A percentile compares a stretch with the other conserved stretches of the same genome.
Conservation (phyloP, 2,888 invertebrate genomes). For the Adela reaumurella region DNA sequence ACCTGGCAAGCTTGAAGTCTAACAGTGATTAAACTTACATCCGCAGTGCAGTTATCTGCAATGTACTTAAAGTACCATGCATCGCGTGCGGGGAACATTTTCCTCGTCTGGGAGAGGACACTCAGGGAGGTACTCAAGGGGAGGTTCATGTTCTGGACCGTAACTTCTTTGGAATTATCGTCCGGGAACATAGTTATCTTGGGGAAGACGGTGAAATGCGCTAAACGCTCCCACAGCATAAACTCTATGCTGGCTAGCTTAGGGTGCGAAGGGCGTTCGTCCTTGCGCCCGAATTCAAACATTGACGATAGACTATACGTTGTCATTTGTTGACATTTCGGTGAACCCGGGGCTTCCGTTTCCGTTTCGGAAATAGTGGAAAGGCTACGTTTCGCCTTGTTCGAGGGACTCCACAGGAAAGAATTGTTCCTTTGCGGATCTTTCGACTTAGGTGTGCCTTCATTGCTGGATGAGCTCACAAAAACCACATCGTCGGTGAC, state of each 20-base stretch:
- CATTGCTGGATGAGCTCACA: constrained; percentile 1
- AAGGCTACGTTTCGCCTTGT: constrained; percentile 16
- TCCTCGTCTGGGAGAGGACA: constrained; percentile 35
- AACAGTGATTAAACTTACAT: too few species aligned
- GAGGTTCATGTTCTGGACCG: constrained; percentile 29
- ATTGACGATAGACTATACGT: constrained; percentile 35
- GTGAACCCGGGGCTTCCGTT: constrained; percentile 20
- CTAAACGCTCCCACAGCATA: constrained; percentile 41
- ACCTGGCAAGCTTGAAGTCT: too few species aligned
- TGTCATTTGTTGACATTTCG: constrained; percentile 12
- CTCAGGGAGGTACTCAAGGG: constrained; percentile 37
- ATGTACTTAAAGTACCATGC: constrained; percentile 51
- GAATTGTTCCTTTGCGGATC: constrained; percentile 30
- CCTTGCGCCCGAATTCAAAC: constrained; percentile 30
- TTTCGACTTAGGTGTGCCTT: constrained; percentile 4
- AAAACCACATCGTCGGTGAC: background rate
- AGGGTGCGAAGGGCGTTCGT: constrained; percentile 20
- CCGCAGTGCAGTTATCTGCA: constrained; percentile 17
- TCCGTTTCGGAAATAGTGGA: constrained; percentile 38
- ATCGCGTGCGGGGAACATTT: constrained; percentile 32
- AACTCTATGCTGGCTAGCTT: constrained; percentile 35
- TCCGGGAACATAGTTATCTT: constrained; percentile 21
- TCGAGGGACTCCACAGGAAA: constrained; percentile 23
- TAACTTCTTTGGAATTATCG: constrained; percentile 34
- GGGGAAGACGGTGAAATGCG: constrained; percentile 30